phyloP scores from a whole-genome alignment of 2,888 invertebrate genomes.

The Panorpa germanica region DNA sequence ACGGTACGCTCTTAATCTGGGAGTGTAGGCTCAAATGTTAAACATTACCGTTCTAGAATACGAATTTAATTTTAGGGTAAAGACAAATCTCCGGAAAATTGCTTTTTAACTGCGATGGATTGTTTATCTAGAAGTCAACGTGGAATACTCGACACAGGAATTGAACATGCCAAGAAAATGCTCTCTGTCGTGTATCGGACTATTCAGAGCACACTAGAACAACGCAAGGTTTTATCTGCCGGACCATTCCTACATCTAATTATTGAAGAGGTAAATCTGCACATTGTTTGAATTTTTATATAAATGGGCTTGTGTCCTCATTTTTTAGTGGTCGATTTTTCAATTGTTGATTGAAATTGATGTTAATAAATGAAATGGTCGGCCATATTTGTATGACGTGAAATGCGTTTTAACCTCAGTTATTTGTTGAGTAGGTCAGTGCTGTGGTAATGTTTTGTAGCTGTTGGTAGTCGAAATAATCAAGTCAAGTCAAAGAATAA shows the following conservation, averaged over 20 bases:
- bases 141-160: constrained; percentile 36
- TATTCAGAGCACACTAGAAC: constrained; percentile 62
- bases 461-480: too few relatives aligned
- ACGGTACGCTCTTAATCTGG: constrained; percentile 18
- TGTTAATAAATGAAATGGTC: too few relatives aligned
- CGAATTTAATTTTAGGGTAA: constrained; percentile 29
- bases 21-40: constrained; percentile 13
- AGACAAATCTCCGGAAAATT: constrained; percentile 39
- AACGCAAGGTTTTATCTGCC: constrained; percentile 61
- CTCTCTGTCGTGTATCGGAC: constrained; percentile 49
- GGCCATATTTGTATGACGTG: too few relatives aligned
- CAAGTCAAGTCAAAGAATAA: too few relatives aligned
- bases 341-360: too few relatives aligned
- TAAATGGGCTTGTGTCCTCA: too few relatives aligned
- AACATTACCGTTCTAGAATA: too few relatives aligned
- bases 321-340: too few relatives aligned
- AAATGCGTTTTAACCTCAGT: too few relatives aligned
- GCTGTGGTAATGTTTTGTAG: too few relatives aligned
- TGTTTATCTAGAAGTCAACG: constrained; percentile 41
- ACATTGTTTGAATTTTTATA: too few relatives aligned
- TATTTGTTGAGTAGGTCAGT: too few relatives aligned
- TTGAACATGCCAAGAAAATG: constrained; percentile 50
- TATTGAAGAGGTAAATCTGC: constrained; percentile 51
- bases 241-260: constrained; percentile 81
- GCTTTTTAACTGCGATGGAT: constrained; percentile 53